These are phyloP conservation scores for Watsonalla binaria DNA, from an alignment of 2,888 invertebrate genomes.

Conservation along the genomic window DNA sequence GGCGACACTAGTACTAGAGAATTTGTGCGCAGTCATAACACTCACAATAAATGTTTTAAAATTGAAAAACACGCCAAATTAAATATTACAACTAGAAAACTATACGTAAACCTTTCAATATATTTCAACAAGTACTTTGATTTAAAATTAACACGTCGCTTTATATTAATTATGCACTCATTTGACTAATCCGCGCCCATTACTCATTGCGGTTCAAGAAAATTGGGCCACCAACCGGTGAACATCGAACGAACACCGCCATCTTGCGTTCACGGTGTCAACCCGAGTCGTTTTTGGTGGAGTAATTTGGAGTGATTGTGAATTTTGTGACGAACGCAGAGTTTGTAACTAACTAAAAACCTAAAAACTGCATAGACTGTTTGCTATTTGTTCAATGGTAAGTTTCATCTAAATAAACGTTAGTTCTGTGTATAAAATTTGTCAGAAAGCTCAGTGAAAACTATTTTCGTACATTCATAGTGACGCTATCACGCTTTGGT, in stretches of 20 bases:
- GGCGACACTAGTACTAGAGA: constrained; percentile 41
- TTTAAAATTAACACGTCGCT: not conserved
- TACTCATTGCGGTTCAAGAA: constrained; percentile 8
- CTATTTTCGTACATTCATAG: constrained; percentile 2
- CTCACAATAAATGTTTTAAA: constrained; percentile 10
- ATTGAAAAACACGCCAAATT: not conserved
- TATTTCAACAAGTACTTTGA: not conserved
- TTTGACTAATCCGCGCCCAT: not conserved
- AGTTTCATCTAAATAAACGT: constrained; percentile 40
- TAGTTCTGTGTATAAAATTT: constrained; percentile 35
- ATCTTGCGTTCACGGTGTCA: constrained; percentile 68
- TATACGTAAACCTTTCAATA: too few species aligned
- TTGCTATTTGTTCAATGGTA: constrained; percentile 49
- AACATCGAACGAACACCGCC: constrained; percentile 48
- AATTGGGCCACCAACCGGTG: constrained; percentile 35
- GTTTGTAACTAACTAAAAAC: constrained; percentile 37
- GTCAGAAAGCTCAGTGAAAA: constrained; percentile 65
- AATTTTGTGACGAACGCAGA: constrained; percentile 41
- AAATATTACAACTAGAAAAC: not conserved
- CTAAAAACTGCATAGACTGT: constrained; percentile 30
- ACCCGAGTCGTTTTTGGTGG: constrained; percentile 55
- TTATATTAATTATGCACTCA: not conserved
- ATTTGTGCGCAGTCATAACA: constrained; percentile 22
- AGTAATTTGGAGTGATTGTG: constrained; percentile 55
- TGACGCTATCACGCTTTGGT: not conserved